These are phyloP conservation scores for Poeciliopsis turneri DNA, from an alignment of 2,797 vertebrate genomes.

Conservation along the genomic window DNA sequence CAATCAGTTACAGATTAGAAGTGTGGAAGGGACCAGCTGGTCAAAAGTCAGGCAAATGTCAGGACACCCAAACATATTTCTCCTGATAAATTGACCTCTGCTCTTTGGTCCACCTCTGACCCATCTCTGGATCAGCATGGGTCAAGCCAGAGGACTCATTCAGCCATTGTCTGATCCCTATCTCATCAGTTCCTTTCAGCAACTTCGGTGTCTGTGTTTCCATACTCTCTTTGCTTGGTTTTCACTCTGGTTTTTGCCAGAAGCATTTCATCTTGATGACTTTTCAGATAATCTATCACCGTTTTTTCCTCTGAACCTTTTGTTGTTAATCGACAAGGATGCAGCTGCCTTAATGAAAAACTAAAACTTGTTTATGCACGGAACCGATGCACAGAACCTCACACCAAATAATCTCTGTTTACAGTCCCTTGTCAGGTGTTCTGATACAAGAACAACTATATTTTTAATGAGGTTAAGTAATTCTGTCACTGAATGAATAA, in stretches of 20 bases:
- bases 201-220: constrained; percentile 43
- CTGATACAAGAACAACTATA: background rate
- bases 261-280: background rate
- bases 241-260: constrained; percentile 6
- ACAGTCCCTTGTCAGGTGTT: constrained; percentile 14
- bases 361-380: background rate
- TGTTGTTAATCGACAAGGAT: background rate
- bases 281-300: constrained; percentile 1
- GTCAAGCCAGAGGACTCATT: constrained; percentile 41
- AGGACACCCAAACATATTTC: constrained; percentile 44
- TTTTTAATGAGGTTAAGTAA: background rate
- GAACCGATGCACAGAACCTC: background rate
- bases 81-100: constrained; percentile 43
- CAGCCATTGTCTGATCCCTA: constrained; percentile 46
- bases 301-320: background rate
- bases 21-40: constrained; percentile 43
- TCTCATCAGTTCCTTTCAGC: constrained; percentile 50
- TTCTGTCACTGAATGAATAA: constrained; percentile 26
- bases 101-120: constrained; percentile 44
- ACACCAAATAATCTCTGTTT: background rate
- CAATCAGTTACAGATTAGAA: constrained; percentile 56
- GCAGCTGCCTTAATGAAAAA: background rate
- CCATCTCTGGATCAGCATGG: constrained; percentile 32
- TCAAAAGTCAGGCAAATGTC: constrained; percentile 38
- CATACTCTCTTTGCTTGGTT: background rate